Conservation (phyloP, 2,797 vertebrate species). For the Gobio occitaniae region DNA sequence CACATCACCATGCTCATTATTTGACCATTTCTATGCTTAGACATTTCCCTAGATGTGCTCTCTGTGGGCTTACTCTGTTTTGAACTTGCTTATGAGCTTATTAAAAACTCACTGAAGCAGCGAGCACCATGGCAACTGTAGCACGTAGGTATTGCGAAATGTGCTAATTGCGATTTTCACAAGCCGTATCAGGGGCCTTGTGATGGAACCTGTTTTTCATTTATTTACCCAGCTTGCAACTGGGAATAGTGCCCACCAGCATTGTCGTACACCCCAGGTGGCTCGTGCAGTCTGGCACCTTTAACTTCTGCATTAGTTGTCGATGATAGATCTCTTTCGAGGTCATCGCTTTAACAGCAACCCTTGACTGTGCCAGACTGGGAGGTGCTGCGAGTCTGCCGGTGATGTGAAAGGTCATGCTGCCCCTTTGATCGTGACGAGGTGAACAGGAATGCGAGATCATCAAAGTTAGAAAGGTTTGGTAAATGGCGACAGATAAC, state of each 20-base stretch:
- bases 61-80: conserved; percentile 38
- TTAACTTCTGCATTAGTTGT: conserved; percentile 39
- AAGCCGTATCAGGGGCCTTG: conserved; percentile 15
- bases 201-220: conserved; percentile 36
- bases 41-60: conserved; percentile 38
- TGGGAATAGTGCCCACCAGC: conserved; percentile 48
- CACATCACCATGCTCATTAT: conserved; percentile 33
- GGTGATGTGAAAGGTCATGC: conserved; percentile 32
- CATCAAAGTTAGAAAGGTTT: conserved; percentile 21
- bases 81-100: conserved; percentile 56
- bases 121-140: conserved; percentile 57
- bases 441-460: conserved; percentile 20
- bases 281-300: conserved; percentile 23
- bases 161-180: conserved; percentile 56
- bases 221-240: conserved; percentile 44
- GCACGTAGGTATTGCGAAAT: conserved; percentile 12
- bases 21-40: conserved; percentile 36
- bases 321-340: conserved; percentile 35
- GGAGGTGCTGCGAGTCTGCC: background rate
- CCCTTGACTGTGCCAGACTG: conserved; percentile 38
- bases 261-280: conserved; percentile 18
- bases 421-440: background rate
- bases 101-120: conserved; percentile 48
- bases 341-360: conserved; percentile 25
- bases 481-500: background rate